Evolutionary conservation across 2,888 invertebrate genomes (phyloP).

Genomic region (Stenotaenia linearis): DNA sequence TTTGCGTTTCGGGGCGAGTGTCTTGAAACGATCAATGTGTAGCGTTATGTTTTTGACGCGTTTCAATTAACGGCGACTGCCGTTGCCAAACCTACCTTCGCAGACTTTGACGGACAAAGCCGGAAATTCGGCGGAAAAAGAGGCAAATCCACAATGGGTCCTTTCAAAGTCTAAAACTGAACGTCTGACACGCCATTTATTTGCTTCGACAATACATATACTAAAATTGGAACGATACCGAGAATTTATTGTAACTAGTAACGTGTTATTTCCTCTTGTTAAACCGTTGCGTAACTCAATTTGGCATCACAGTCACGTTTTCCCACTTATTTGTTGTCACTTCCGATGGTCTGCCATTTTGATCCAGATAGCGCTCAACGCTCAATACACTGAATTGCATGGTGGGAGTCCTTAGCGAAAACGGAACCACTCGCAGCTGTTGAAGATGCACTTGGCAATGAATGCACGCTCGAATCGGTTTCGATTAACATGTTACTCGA

Average conservation of each 20-base stretch:
- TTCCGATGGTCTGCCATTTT: not conserved
- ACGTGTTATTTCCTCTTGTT: no score
- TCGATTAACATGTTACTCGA: not conserved
- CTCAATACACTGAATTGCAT: not conserved
- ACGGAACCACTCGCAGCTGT: not conserved
- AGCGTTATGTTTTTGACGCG: not conserved
- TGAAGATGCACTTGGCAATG: not conserved
- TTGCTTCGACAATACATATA: no score
- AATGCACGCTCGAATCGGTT: not conserved
- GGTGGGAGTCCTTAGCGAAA: not conserved
- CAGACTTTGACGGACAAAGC: no score
- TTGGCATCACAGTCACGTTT: not conserved
- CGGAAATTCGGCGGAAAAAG: no score
- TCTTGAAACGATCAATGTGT: not conserved
- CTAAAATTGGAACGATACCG: no score
- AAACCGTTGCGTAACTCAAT: not conserved
- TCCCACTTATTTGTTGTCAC: not conserved
- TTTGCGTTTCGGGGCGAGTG: conserved; percentile 4
- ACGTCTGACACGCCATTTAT: no score
- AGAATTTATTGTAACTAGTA: no score
- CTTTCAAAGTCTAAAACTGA: no score
- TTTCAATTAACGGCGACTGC: not conserved
- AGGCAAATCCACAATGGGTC: no score
- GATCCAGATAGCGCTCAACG: not conserved
- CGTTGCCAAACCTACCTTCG: not conserved